phyloP scores from a whole-genome alignment of 1,140 invertebrate genomes.

The Amyelois transitella region DNA sequence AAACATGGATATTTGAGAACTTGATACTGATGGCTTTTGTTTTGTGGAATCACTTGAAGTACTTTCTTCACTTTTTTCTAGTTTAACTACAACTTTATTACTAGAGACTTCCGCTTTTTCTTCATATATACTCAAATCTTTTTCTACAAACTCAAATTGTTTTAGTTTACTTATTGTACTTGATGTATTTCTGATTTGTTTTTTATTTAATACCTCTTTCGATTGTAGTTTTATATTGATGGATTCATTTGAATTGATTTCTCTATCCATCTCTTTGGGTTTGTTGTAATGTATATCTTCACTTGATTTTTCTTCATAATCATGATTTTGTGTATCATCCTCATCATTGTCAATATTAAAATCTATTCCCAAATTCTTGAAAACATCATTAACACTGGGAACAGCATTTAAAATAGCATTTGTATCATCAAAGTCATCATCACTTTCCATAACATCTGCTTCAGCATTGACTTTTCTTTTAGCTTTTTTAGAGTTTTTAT shows the following conservation, averaged over 20 bases:
- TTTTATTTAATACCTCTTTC: too few species aligned
- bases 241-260: not conserved
- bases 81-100: conserved; percentile 6
- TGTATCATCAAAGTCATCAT: conserved; percentile 29
- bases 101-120: conserved; percentile 4
- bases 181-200: not conserved
- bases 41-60: conserved; percentile 12
- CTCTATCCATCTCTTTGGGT: not conserved
- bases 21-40: conserved; percentile 25
- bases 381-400: conserved; percentile 66
- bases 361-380: conserved; percentile 47
- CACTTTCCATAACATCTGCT: conserved; percentile 15
- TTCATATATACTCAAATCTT: conserved; percentile 45
- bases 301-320: conserved; percentile 8
- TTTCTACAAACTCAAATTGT: conserved; percentile 54
- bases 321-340: conserved; percentile 8
- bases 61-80: conserved; percentile 13
- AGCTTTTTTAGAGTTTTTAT: conserved; percentile 21
- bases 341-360: conserved; percentile 33
- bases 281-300: conserved; percentile 7
- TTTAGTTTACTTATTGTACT: conserved; percentile 50
- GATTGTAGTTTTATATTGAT: not conserved
- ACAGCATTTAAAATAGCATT: conserved; percentile 45
- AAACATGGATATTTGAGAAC: conserved; percentile 69
- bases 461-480: conserved; percentile 14